Conservation (phyloP, 2,113 vertebrate genomes). For the Hippocampus comes region DNA sequence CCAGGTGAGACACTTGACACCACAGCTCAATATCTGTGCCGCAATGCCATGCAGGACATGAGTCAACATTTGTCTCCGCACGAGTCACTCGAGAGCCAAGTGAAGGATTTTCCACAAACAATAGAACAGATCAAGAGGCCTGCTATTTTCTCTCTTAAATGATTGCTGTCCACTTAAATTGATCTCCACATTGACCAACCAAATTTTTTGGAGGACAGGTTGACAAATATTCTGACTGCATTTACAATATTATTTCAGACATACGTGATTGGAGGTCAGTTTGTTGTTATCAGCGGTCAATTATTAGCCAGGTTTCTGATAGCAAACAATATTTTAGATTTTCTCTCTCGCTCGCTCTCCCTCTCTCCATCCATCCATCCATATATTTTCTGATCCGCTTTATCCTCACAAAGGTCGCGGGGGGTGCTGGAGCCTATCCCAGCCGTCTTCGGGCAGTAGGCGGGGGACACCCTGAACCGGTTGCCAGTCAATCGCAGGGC, state of each 20-base stretch:
- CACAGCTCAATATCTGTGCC: slow-evolving; percentile 29
- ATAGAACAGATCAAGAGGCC: not conserved
- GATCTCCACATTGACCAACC: slow-evolving; percentile 17
- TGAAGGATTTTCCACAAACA: slow-evolving; percentile 2
- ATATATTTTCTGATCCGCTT: too few relatives aligned
- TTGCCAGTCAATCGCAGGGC: too few relatives aligned
- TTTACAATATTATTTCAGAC: slow-evolving; percentile 37
- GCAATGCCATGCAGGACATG: slow-evolving; percentile 7
- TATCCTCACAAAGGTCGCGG: too few relatives aligned
- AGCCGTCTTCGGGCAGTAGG: too few relatives aligned
- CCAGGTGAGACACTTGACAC: slow-evolving; percentile 51
- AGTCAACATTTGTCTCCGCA: slow-evolving; percentile 28
- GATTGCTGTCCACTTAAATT: slow-evolving; percentile 10
- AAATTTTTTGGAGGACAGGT: not conserved
- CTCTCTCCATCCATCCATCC: too few relatives aligned
- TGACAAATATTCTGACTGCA: not conserved
- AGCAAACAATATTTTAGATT: slow-evolving; percentile 18
- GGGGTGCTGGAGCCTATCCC: too few relatives aligned
- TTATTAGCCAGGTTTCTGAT: slow-evolving; percentile 52
- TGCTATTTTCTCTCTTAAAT: slow-evolving; percentile 19
- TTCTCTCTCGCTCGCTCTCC: too few relatives aligned
- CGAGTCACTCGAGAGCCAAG: slow-evolving; percentile 4
- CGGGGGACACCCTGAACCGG: too few relatives aligned
- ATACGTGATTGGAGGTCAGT: slow-evolving; percentile 24
- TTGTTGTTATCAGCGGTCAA: slow-evolving; percentile 46